Conservation (phyloP, 1,140 invertebrate species). For the Semibalanus balanoides region DNA sequence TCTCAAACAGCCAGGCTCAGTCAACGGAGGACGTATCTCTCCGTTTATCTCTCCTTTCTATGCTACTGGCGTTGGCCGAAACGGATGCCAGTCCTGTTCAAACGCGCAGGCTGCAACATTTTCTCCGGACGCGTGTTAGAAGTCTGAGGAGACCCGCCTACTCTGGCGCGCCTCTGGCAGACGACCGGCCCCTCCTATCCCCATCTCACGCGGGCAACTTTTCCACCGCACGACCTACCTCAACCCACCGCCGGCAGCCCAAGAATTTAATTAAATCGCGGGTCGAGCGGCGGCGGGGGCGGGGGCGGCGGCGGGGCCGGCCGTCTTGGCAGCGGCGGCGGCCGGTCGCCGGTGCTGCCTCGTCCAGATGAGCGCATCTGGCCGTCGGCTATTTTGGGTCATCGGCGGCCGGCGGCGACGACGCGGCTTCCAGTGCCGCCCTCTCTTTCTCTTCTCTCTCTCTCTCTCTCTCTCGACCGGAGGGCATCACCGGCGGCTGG, state of each 20-base stretch:
- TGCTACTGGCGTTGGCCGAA: background rate
- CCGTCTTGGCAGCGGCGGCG: background rate
- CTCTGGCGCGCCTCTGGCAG: too few species aligned
- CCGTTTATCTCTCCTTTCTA: background rate
- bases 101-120: background rate
- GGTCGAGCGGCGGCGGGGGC: too few species aligned
- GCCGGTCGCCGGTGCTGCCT: background rate
- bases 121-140: background rate
- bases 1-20: too few species aligned
- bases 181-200: background rate
- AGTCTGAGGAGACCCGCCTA: background rate
- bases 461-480: too few species aligned
- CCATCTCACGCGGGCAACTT: background rate
- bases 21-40: too few species aligned
- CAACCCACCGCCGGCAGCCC: background rate
- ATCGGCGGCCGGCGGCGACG: background rate
- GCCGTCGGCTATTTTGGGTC: background rate
- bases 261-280: constrained; percentile 1
- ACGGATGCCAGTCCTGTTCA: background rate
- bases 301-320: too few species aligned
- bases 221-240: background rate
- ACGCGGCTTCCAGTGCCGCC: background rate
- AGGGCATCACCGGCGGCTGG: too few species aligned
- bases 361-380: background rate
- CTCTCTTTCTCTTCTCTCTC: too few species aligned